Evolutionary conservation across 2,797 vertebrate genomes (phyloP), one percentile per base, ranked within the genome.

Genomic region (Clarias pachynema): DNA sequence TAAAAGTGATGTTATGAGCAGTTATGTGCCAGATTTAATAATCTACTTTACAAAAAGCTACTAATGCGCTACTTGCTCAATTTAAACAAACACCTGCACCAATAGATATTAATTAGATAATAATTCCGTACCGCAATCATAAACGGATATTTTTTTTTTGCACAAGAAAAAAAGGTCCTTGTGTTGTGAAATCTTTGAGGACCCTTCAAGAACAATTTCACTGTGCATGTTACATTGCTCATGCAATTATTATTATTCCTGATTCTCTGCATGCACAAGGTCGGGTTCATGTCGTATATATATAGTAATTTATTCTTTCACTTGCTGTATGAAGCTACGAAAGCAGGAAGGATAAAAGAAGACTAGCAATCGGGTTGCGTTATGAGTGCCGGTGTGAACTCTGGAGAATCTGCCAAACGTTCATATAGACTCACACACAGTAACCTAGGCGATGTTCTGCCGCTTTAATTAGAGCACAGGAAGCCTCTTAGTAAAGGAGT

Each of bases 261-360:
- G 29, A 83, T 62, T 63, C 69, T 62, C 31, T 57, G 57, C 63
- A 83, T 26, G 60, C 70, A 24, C 29, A 59, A 59, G 29, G 37
- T 68, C 49, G 12, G 40, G 24, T 84, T 84, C 44, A 14, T 60
- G 79, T 65, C 63, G 53, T 14, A 83, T 44, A 49, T 49, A 81
- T 73, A 78, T 84, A 72, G 82, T 82, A 88, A 87, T 87, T 86
- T 89, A 84, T 89, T 88, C 81, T 15, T 31, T 87, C 83, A 85
- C 81, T 66, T 82, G 80, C 65, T 74, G 59, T 66, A 80, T 44
- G 81, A 78, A 75, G 66, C 75, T 53, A 78, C 9, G 37, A 72
- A 77, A 70, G 62, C 66, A 72, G 29, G 40, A 83, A 73, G 7
- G 56, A 89, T 77, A 63, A 87, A 88, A 85, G 34, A 29, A 83